Conservation (phyloP, 2,888 invertebrate species). For the Sphinx pinastri region DNA sequence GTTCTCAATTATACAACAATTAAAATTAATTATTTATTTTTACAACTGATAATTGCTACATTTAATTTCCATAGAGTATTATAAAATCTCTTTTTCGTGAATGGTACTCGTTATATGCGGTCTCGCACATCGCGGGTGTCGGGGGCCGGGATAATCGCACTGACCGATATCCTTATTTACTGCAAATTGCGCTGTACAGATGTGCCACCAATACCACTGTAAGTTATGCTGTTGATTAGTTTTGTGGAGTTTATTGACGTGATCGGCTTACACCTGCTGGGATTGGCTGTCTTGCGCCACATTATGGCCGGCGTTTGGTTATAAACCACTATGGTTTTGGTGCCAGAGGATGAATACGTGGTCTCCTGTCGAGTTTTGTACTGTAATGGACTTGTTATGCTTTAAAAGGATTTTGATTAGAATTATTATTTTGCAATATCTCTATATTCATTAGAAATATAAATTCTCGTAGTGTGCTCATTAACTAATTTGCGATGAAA, state of each 20-base stretch:
- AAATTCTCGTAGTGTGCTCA: no score
- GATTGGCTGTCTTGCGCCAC: neutral
- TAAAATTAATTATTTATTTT: no score
- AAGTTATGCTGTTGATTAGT: conserved; percentile 47
- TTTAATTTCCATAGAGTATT: neutral
- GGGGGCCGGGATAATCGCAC: conserved; percentile 70
- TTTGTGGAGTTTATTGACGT: conserved; percentile 34
- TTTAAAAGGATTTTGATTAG: no score
- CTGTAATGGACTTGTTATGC: no score
- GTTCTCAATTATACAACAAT: no score
- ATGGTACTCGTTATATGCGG: neutral
- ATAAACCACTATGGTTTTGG: neutral
- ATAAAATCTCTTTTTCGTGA: neutral
- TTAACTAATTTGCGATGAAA: no score
- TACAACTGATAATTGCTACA: no score
- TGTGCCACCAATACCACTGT: conserved; percentile 40
- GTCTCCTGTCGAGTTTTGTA: no score
- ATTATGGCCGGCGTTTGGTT: neutral
- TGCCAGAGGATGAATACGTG: no score
- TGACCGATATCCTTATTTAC: conserved; percentile 82
- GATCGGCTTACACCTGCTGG: neutral
- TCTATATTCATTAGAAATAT: no score
- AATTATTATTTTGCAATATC: no score
- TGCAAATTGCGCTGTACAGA: conserved; percentile 73
- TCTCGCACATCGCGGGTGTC: conserved; percentile 28